These are phyloP conservation scores for Meriones psammophilus DNA, from an alignment of 2,797 vertebrate genomes.

Conservation along the genomic window DNA sequence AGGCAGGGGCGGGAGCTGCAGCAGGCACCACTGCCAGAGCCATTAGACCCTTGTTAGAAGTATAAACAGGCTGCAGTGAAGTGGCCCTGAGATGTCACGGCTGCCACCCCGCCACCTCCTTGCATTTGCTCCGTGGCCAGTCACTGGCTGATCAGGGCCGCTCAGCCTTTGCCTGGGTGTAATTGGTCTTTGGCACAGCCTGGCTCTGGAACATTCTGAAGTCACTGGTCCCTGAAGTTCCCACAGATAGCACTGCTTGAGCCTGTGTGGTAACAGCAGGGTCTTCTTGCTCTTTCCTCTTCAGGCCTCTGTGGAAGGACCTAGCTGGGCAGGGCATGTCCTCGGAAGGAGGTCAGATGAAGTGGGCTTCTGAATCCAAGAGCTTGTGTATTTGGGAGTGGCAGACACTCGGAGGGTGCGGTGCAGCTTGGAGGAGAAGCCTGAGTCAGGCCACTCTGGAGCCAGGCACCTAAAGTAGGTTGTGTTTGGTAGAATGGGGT, in stretches of 20 bases:
- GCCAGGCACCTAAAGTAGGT: neutral
- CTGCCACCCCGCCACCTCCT: neutral
- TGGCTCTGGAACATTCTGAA: neutral
- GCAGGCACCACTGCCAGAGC: constrained; percentile 62
- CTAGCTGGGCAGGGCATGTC: neutral
- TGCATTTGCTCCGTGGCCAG: neutral
- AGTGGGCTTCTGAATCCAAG: neutral
- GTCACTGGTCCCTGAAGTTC: neutral
- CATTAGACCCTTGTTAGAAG: constrained; percentile 62
- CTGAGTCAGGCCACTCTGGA: neutral
- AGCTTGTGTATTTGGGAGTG: neutral
- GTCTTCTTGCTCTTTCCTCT: neutral
- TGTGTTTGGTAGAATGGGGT: neutral
- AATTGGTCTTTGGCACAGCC: neutral
- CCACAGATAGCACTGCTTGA: neutral
- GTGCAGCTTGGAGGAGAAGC: neutral
- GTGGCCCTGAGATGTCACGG: neutral
- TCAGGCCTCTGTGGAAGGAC: neutral
- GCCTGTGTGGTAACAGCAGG: neutral
- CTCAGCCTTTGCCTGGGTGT: neutral
- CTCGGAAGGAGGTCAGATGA: neutral
- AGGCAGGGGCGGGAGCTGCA: constrained; percentile 50
- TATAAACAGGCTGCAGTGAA: constrained; percentile 62
- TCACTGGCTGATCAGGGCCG: neutral
- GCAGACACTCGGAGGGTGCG: neutral